A percentile compares a stretch with the other conserved stretches of the same genome.
phyloP scores from a whole-genome alignment of 35 echinoderm and acorn worm genomes.

The Apostichopus parvimensis region DNA sequence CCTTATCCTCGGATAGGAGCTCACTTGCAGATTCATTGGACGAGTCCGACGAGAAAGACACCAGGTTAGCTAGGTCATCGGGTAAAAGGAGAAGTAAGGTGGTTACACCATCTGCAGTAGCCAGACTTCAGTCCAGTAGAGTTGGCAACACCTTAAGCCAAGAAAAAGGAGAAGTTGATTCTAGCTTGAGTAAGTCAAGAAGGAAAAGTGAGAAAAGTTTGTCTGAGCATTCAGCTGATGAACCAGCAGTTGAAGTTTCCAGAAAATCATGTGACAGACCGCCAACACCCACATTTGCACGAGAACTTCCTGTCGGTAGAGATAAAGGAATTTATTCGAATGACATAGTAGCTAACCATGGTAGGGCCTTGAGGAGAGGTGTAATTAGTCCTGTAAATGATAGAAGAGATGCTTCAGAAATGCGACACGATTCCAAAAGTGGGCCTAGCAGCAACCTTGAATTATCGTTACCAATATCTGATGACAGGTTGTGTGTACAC shows the following conservation, averaged over 20 bases:
- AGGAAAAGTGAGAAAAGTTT: neutral
- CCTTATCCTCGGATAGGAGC: slow-evolving; percentile 39
- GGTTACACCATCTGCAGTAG: neutral
- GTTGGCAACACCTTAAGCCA: neutral
- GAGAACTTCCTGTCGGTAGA: slow-evolving; percentile 18
- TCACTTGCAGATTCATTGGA: slow-evolving; percentile 39
- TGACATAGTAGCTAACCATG: neutral
- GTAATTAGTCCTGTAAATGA: neutral
- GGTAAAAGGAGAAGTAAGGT: neutral
- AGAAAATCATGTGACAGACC: slow-evolving; percentile 1
- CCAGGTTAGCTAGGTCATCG: neutral
- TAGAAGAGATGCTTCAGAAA: neutral
- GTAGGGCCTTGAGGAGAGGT: neutral
- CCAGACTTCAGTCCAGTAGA: neutral
- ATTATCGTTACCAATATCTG: neutral
- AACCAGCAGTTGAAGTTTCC: neutral
- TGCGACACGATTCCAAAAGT: neutral
- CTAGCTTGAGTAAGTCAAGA: neutral
- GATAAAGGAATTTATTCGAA: neutral
- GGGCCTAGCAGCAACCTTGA: neutral
- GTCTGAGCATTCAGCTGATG: neutral
- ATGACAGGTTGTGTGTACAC: neutral
- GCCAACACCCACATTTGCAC: slow-evolving; percentile 12
- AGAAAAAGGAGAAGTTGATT: neutral
- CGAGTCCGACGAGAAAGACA: slow-evolving; percentile 24